phyloP scores from a whole-genome alignment of 1,140 invertebrate species.

The Ips nitidus region DNA sequence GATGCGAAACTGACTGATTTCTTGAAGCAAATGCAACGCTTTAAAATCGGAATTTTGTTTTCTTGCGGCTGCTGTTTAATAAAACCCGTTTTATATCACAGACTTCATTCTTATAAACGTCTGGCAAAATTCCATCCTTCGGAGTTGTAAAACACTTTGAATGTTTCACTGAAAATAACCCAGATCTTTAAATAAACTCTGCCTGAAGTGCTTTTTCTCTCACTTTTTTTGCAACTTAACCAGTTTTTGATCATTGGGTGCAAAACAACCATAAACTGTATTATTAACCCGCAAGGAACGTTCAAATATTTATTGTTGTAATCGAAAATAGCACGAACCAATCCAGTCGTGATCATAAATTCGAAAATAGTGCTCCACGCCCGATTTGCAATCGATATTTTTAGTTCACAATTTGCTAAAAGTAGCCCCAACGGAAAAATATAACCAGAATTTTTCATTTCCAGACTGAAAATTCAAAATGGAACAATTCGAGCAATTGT shows the following conservation, averaged over 20 bases:
- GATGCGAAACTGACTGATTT: background rate
- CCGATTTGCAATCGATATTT: conserved; percentile 8
- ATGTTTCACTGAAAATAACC: conserved; percentile 31
- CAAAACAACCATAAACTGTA: conserved; percentile 2
- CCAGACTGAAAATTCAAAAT: conserved; percentile 58
- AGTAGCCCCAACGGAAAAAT: background rate
- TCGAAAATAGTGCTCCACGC: background rate
- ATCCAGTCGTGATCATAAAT: background rate
- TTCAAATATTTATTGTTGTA: conserved; percentile 1
- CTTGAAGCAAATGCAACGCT: background rate
- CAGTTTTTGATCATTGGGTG: background rate
- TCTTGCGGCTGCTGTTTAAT: conserved; percentile 20
- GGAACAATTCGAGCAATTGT: conserved; percentile 96
- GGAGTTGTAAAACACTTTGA: conserved; percentile 28
- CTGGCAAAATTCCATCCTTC: conserved; percentile 32
- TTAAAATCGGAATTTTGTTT: conserved; percentile 15
- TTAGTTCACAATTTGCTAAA: background rate
- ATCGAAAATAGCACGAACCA: conserved; percentile 3
- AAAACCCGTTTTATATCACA: conserved; percentile 30
- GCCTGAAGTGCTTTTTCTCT: background rate
- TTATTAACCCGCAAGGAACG: conserved; percentile 1
- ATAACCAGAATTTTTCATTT: conserved; percentile 20
- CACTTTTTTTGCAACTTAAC: background rate
- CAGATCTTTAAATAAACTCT: conserved; percentile 27
- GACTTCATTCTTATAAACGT: conserved; percentile 23